Conservation (phyloP, 35 echinoderm and acorn worm species). For the Patiria miniata region DNA sequence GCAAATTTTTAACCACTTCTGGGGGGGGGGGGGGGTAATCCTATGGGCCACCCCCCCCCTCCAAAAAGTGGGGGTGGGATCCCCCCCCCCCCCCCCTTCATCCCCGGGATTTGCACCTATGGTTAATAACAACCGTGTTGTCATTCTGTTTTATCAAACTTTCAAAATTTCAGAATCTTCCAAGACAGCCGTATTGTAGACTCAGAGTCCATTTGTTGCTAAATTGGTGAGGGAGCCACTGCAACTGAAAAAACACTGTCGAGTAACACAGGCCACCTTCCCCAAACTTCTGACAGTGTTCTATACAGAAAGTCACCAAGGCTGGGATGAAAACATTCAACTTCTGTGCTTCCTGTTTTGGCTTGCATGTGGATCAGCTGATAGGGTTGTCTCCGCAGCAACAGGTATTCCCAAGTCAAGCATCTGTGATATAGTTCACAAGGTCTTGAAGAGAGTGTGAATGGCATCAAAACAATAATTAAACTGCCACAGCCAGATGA, state of each 20-base stretch:
- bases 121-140: background rate
- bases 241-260: conserved; percentile 6
- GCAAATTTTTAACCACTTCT: background rate
- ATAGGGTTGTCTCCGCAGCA: background rate
- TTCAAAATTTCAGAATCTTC: background rate
- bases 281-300: background rate
- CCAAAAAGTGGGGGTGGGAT: background rate
- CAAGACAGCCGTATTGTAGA: background rate
- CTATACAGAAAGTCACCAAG: conserved; percentile 5
- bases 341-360: background rate
- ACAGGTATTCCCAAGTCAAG: background rate
- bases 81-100: background rate
- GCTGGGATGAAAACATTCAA: background rate
- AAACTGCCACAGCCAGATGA: background rate
- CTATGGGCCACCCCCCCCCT: background rate
- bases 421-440: background rate
- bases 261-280: background rate
- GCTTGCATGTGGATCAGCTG: background rate
- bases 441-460: background rate
- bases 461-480: background rate
- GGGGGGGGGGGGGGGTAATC: background rate
- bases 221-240: background rate
- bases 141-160: background rate
- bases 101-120: background rate
- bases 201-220: background rate